Base-by-base conservation (phyloP, 2,888 invertebrate species). In the Sphaerophoria rueppellii region DNA sequence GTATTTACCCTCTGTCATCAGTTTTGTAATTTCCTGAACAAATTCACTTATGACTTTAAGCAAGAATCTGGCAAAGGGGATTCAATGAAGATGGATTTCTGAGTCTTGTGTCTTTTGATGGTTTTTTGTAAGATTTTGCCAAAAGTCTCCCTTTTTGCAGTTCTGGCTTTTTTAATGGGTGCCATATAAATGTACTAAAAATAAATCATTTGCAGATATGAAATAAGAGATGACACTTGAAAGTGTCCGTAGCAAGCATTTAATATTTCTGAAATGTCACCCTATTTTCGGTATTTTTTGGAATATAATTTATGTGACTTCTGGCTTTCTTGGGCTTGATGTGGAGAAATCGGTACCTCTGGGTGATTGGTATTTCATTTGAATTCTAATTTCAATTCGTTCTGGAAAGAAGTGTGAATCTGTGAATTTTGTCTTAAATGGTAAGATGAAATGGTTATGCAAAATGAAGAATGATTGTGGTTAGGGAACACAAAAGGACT, bases 11-110 rank as follows among this genome's bases (percentile, higher is more conserved):
- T 71, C 70, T 83, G 83, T 83, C 83, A 79, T 71, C 79, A 61
- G 79, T 60, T 80, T 79, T 61, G 70, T 82, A 82, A 82, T 79
- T 78, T 82, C 78, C 70, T 74, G 63, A 58, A 74, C 46, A 52
- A 73, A 74, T 46, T 48, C 69, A 60, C 71, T 72, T 37, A 35
- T 60, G 12, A 24, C 46, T 32, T 0, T 37, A 24, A 24, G 24
- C 24, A 24, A 24, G 24, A 24, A 24, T 37, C 14, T 7, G 11
- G 1, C 0, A 12, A 6, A 9, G 46, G 71, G 52, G 63, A 61
- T 54, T 43, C 34, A 14, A 7, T 57, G 67, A 37, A 43, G 12
- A 9, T 58, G 34, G 16, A 7, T 9, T 48, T 34, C 12, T 12
- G 5, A 14, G 16, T 63, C 55, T 71, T 50, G 37, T 65, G 52